Conservation (phyloP, 2,797 vertebrate species). For the Adelosebastes latens region DNA sequence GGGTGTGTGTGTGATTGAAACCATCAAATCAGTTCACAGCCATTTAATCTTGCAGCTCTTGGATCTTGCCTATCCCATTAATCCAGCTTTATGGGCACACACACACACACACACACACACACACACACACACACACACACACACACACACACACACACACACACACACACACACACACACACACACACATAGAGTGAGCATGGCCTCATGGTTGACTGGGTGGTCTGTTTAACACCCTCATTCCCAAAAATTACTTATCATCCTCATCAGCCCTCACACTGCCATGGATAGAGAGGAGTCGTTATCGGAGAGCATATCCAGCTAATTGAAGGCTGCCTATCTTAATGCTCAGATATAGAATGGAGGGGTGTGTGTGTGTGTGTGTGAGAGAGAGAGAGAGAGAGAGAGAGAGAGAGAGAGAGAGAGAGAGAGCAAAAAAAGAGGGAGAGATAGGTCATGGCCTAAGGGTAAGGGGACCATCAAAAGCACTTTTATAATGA, state of each 20-base stretch:
- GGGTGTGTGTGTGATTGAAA: conserved; percentile 53
- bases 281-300: conserved; percentile 44
- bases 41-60: conserved; percentile 76
- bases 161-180: background rate
- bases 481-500: conserved; percentile 46
- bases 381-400: background rate
- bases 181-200: conserved; percentile 4
- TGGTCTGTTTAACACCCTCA: conserved; percentile 59
- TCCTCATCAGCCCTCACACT: conserved; percentile 46
- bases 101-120: conserved; percentile 5
- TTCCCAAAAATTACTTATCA: conserved; percentile 57
- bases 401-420: background rate
- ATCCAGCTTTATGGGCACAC: conserved; percentile 63
- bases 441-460: conserved; percentile 27
- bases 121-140: conserved; percentile 11
- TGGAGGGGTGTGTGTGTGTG: conserved; percentile 7
- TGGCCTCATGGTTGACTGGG: conserved; percentile 42
- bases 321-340: conserved; percentile 76
- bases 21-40: conserved; percentile 74
- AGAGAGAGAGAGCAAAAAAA: background rate
- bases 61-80: conserved; percentile 74
- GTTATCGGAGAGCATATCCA: conserved; percentile 62
- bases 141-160: background rate
- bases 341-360: conserved; percentile 48
- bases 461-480: conserved; percentile 31